Evolutionary conservation across 1,140 invertebrate genomes (phyloP).

Genomic region (Leptopilina boulardi): DNA sequence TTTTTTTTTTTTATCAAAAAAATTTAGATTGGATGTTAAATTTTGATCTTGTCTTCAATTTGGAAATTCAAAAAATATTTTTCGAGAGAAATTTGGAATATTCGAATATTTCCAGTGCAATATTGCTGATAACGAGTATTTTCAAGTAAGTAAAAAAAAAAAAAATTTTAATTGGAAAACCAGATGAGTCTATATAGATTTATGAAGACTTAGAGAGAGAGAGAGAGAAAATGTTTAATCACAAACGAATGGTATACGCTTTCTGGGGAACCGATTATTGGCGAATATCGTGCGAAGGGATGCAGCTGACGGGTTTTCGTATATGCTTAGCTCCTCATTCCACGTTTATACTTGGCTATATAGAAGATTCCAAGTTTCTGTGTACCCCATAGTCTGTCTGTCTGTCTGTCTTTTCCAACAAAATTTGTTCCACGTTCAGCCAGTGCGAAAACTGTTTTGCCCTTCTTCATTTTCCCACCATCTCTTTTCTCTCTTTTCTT

Average conservation of each 20-base stretch:
- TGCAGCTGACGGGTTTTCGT: constrained; percentile 70
- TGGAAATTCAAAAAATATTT: no score
- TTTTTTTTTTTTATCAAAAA: no score
- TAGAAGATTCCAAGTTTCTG: constrained; percentile 48
- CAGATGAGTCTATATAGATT: background rate
- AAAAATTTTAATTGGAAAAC: background rate
- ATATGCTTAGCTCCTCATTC: constrained; percentile 53
- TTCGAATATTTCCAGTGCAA: no score
- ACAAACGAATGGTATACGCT: constrained; percentile 48
- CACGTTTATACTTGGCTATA: constrained; percentile 44
- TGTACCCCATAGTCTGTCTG: background rate
- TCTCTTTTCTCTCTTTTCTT: background rate
- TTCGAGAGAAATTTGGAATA: no score
- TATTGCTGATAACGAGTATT: no score
- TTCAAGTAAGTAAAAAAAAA: no score
- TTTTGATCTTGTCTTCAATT: no score
- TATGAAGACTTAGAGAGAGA: constrained; percentile 11
- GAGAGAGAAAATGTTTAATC: constrained; percentile 52
- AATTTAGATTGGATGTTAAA: no score
- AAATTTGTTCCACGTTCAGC: background rate
- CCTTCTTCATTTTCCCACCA: constrained; percentile 19
- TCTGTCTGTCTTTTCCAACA: constrained; percentile 7
- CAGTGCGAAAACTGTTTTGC: background rate
- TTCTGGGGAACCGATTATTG: constrained; percentile 67
- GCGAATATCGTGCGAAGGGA: constrained; percentile 68